phyloP scores from a whole-genome alignment of 2,113 vertebrate genomes.

The Gasterosteus aculeatus region DNA sequence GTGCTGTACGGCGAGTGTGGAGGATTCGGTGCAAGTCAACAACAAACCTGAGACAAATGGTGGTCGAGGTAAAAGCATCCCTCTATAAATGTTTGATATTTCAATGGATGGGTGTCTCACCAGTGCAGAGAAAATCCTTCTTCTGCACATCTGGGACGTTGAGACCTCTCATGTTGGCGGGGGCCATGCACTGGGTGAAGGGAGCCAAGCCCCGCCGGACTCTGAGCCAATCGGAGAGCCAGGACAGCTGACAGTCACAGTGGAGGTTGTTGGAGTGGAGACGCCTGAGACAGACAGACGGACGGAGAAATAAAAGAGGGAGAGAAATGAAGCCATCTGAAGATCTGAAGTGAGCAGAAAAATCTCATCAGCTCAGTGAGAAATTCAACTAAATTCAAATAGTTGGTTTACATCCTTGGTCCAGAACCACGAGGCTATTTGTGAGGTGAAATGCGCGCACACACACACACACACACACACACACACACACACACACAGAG shows the following conservation, averaged over 20 bases:
- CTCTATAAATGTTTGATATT: neutral
- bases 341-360: neutral
- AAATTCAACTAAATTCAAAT: conserved; percentile 19
- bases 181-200: conserved; percentile 97
- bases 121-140: conserved; percentile 94
- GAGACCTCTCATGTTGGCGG: conserved; percentile 93
- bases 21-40: conserved; percentile 18
- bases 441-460: conserved; percentile 8
- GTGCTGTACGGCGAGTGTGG: conserved; percentile 40
- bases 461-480: neutral
- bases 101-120: conserved; percentile 72
- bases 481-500: neutral
- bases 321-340: neutral
- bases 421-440: neutral
- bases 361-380: neutral
- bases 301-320: neutral
- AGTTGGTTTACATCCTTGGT: conserved; percentile 9
- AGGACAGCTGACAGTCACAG: conserved; percentile 97
- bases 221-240: conserved; percentile 97
- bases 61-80: neutral
- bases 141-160: conserved; percentile 96
- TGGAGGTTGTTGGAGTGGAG: conserved; percentile 97
- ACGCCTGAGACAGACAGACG: conserved; percentile 79
- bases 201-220: conserved; percentile 92
- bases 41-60: neutral